These are phyloP conservation scores for Mola mola DNA, from an alignment of 2,113 vertebrate genomes.

Conservation along the genomic window DNA sequence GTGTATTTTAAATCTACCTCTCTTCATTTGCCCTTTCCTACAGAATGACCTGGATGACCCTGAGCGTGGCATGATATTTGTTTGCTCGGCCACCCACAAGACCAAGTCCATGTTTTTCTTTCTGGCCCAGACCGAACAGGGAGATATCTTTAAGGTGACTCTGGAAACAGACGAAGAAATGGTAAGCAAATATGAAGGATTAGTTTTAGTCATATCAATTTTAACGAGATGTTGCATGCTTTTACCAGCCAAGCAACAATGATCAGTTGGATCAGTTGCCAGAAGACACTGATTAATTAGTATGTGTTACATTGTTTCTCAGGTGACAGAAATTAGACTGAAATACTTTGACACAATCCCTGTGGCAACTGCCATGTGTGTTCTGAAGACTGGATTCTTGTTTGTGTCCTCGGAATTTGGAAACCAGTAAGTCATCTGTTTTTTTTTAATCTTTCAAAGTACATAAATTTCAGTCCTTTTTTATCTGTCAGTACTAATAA, in stretches of 20 bases:
- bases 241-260: too few species aligned
- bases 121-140: conserved; percentile 97
- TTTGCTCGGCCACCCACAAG: conserved; percentile 98
- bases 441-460: neutral
- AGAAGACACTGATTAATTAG: too few species aligned
- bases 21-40: neutral
- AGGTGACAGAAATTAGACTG: conserved; percentile 98
- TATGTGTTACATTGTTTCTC: conserved; percentile 12
- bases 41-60: conserved; percentile 98
- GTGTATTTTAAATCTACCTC: neutral
- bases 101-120: conserved; percentile 99
- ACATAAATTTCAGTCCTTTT: too few species aligned
- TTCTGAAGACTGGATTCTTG: conserved; percentile 97
- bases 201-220: too few species aligned
- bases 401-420: conserved; percentile 98
- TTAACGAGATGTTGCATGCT: too few species aligned
- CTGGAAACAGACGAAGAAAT: conserved; percentile 99
- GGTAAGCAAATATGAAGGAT: conserved; percentile 79
- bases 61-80: conserved; percentile 98
- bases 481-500: too few species aligned
- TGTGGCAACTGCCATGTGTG: conserved; percentile 96
- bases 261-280: too few species aligned
- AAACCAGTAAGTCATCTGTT: conserved; percentile 88
- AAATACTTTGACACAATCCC: conserved; percentile 99
- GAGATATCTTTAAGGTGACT: conserved; percentile 98